Evolutionary conservation across 1,140 invertebrate genomes (phyloP).

Genomic region (Eumaeus atala): DNA sequence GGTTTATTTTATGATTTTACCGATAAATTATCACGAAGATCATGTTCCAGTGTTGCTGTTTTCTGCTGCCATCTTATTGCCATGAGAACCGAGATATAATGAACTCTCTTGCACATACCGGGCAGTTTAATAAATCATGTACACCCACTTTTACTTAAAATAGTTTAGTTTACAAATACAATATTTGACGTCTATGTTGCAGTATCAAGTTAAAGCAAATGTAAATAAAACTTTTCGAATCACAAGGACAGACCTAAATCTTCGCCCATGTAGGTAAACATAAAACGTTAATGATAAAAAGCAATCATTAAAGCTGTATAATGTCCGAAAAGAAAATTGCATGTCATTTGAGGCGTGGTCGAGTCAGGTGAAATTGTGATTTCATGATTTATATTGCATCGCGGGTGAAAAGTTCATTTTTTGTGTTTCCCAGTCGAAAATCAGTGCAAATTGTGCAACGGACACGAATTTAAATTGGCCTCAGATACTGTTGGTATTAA

Average conservation of each 20-base stretch:
- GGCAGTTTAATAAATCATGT: not conserved
- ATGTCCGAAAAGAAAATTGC: slow-evolving; percentile 61
- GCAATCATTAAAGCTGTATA: slow-evolving; percentile 61
- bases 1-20: slow-evolving; percentile 45
- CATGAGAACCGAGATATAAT: slow-evolving; percentile 41
- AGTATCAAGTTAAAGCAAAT: not conserved
- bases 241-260: slow-evolving; percentile 49
- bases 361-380: slow-evolving; percentile 46
- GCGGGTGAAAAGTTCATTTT: slow-evolving; percentile 42
- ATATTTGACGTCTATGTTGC: not conserved
- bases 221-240: slow-evolving; percentile 21
- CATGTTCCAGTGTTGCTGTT: slow-evolving; percentile 48
- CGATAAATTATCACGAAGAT: slow-evolving; percentile 66
- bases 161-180: not conserved
- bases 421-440: slow-evolving; percentile 52
- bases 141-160: slow-evolving; percentile 2
- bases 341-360: slow-evolving; percentile 57
- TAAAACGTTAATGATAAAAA: slow-evolving; percentile 44
- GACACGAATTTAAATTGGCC: not conserved
- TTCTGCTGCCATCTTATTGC: slow-evolving; percentile 34
- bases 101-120: not conserved
- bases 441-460: slow-evolving; percentile 53
- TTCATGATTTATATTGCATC: slow-evolving; percentile 58
- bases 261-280: slow-evolving; percentile 38
- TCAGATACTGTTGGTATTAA: slow-evolving; percentile 3